Evolutionary conservation across 2,888 invertebrate species (phyloP), one percentile per base, ranked within the genome.

Genomic region (Gibbula magus): DNA sequence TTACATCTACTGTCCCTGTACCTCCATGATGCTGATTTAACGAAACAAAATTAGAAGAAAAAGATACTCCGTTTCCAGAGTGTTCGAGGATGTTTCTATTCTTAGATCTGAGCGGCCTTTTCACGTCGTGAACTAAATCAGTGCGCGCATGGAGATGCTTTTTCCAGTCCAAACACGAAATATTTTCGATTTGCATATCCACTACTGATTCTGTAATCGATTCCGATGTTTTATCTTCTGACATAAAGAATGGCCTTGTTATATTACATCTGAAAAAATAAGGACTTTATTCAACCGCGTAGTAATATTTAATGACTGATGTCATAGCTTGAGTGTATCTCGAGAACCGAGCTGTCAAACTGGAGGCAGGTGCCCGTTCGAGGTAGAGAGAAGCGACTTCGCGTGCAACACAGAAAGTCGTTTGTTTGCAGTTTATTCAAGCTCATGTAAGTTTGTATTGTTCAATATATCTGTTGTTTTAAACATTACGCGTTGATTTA

Each of bases 1-100:
- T 83, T 84, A 84, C 86, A 86, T 86, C 82, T 88, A 87, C 82
- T 87, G 85, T 78, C 79, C 81, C 78, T 78, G 82, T 74, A 81
- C 83, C 83, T 82, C 83, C 83, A 84, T 86, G 74, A 82, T 83
- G 80, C 35, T 80, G 67, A 75, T 78, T 80, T 80, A 81, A 80
- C 75, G 77, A 76, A 75, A 67, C 81, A 77, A 79, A 74, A 75
- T 54, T 79, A 74, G 78, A 79, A 76, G 79, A 79, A 76, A 75
- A 70, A 79, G n/a, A 25, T 39, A 54, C 54, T 56, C n/a, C 22
- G 35, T 79, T 79, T 39, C 53, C 29, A n/a, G 20, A 66, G 22
- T 70, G 70, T 70, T 70, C 70, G 32, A 20, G 29, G 29, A 22
- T 35, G 70, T 70, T n/a, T 39, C 70, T 70, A 70, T 35, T 35